Evolutionary conservation across 92 coral and sea anemone genomes (phyloP).

Genomic region (Epizoanthus scotinus): DNA sequence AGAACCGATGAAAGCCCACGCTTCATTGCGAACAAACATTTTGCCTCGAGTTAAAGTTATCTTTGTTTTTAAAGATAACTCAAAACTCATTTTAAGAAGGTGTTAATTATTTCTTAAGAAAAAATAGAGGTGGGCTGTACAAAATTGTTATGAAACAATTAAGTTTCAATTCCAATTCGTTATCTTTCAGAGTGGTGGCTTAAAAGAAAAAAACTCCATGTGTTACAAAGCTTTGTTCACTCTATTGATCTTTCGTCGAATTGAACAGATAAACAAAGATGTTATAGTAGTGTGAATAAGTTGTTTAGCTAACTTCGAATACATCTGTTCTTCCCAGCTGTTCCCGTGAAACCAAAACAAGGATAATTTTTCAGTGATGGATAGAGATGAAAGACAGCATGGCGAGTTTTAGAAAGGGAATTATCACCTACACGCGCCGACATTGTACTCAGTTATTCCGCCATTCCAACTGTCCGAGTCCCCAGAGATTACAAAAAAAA

Average conservation of each 20-base stretch:
- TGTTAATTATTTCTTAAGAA: constrained; percentile 33
- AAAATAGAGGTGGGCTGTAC: constrained; percentile 1
- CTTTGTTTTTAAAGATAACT: not conserved
- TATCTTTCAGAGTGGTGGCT: not conserved
- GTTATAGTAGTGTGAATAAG: constrained; percentile 11
- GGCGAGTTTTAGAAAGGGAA: constrained; percentile 16
- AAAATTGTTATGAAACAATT: constrained; percentile 16
- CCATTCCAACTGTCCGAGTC: not conserved
- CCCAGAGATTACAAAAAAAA: too few relatives aligned
- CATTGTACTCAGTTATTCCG: not conserved
- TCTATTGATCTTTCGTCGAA: constrained; percentile 6
- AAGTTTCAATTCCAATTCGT: constrained; percentile 9
- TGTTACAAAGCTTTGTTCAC: constrained; percentile 21
- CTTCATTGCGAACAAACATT: not conserved
- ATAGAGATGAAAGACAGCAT: not conserved
- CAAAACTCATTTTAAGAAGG: constrained; percentile 1
- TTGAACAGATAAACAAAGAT: constrained; percentile 1
- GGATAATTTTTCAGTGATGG: constrained; percentile 22
- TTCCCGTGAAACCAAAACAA: constrained; percentile 40
- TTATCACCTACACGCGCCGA: constrained; percentile 41
- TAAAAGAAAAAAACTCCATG: constrained; percentile 16
- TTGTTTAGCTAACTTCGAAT: constrained; percentile 30
- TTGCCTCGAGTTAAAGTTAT: not conserved
- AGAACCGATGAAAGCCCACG: too few relatives aligned
- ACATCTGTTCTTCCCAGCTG: constrained; percentile 48